Evolutionary conservation across 92 coral and sea anemone species (phyloP), one percentile per base, ranked within the genome.

Genomic region (Diadumene lineata): DNA sequence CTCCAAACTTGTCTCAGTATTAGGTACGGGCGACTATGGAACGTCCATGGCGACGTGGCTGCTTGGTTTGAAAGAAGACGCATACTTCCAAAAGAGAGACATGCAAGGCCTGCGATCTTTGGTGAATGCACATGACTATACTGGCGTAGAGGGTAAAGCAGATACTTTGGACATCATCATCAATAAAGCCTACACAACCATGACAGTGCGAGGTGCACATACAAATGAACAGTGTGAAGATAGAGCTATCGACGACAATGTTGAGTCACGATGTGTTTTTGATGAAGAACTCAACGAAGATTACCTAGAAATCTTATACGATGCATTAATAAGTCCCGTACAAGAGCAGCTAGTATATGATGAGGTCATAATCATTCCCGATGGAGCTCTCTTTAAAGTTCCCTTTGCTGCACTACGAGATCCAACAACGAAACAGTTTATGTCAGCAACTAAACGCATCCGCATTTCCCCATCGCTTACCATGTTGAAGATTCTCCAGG

Each of bases 391-490:
- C 24, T 72, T 80, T 22, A 62, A 63, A 22, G 79, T 80, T 21
- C 84, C 84, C 26, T 80, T 63, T 64, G 78, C 79, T 6, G 84
- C 79, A 17, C 56, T 80, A 43, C 69, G 77, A 61, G 79, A 80
- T 34, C 79, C 68, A 31, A 33, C 23, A 31, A 72, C 84, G 6
- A 48, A 72, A 22, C 7, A n/a, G 0, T 80, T 3, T 64, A 38
- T 80, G 27, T 80, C 79, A 26, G 79, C 72, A 31, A 64, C 50
- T 0, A 80, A 72, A 25, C 79, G 73, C 56, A 33, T 80, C 32
- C 77, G 85, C 18, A 24, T 80, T 55, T 78, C 79, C 15, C 79
- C 85, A 0, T 80, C 85, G n/a, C 68, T 80, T 13, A 80, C 85
- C 24, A 64, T 72, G 0, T 80, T 80, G 51, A 80, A 53, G 21